These are phyloP conservation scores for Leptopilina boulardi DNA, from an alignment of 1,140 invertebrate genomes.

Conservation along the genomic window DNA sequence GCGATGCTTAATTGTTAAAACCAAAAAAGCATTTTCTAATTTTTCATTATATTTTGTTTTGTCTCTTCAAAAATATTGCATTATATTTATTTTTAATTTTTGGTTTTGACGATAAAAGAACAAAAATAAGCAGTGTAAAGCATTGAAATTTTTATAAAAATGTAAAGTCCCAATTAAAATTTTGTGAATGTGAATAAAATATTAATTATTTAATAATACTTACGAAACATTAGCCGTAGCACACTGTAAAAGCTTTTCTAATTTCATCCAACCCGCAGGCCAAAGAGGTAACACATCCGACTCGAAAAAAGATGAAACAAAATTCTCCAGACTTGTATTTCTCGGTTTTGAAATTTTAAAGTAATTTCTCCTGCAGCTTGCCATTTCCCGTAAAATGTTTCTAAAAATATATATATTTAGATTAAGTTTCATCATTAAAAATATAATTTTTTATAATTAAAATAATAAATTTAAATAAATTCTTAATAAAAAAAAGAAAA, in stretches of 20 bases:
- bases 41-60: too few relatives aligned
- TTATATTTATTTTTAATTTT: too few relatives aligned
- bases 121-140: too few relatives aligned
- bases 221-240: conserved; percentile 62
- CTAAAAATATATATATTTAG: conserved; percentile 45
- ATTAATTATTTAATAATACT: conserved; percentile 51
- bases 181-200: neutral
- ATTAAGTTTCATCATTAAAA: too few relatives aligned
- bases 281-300: conserved; percentile 77
- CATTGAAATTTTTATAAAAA: neutral
- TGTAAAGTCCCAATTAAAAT: neutral
- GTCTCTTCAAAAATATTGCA: too few relatives aligned
- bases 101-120: too few relatives aligned
- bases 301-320: conserved; percentile 76
- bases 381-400: conserved; percentile 66
- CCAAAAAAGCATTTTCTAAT: neutral
- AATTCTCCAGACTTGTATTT: conserved; percentile 77
- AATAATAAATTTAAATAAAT: neutral
- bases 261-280: conserved; percentile 79
- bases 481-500: neutral
- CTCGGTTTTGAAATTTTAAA: conserved; percentile 73
- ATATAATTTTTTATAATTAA: too few relatives aligned
- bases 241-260: conserved; percentile 64
- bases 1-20: conserved; percentile 3
- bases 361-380: conserved; percentile 62